Conservation (phyloP, 2,113 vertebrate genomes). For the Pholis gunnellus region DNA sequence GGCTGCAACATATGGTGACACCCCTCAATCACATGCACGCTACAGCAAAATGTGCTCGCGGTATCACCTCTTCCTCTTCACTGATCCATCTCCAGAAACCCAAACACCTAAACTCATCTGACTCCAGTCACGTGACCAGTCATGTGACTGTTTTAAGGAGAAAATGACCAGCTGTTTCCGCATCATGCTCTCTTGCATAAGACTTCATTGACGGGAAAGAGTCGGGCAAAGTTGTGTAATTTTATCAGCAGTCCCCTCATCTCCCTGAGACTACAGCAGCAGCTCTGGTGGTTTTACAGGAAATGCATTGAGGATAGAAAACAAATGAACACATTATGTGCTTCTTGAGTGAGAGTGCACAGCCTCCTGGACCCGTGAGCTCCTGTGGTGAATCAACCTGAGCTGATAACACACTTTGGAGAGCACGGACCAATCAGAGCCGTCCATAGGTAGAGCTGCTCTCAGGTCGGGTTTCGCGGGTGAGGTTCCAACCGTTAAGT, state of each 20-base stretch:
- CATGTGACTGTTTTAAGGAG: background rate
- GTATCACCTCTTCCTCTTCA: constrained; percentile 70
- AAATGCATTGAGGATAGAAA: constrained; percentile 51
- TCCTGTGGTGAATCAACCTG: constrained; percentile 6
- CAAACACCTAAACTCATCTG: constrained; percentile 8
- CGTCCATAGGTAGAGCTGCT: constrained; percentile 23
- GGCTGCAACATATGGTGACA: constrained; percentile 26
- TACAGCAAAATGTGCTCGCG: background rate
- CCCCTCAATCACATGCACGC: constrained; percentile 27
- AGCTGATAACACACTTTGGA: constrained; percentile 1
- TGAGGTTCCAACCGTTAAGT: constrained; percentile 37
- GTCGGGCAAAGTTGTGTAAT: constrained; percentile 11
- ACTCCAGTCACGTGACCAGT: constrained; percentile 35
- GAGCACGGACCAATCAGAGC: background rate
- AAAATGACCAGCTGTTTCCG: constrained; percentile 34
- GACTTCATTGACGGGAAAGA: background rate
- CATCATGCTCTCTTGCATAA: constrained; percentile 2
- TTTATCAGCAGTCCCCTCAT: background rate
- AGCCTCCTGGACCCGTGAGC: constrained; percentile 25
- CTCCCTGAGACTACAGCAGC: background rate
- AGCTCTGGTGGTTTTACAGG: constrained; percentile 47
- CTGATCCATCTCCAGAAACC: constrained; percentile 24
- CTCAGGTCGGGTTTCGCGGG: constrained; percentile 46
- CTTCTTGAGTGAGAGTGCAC: background rate
- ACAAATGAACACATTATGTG: constrained; percentile 11